Base-by-base conservation (phyloP, 2,113 vertebrate species). In the Myrmophylax atrothorax region DNA sequence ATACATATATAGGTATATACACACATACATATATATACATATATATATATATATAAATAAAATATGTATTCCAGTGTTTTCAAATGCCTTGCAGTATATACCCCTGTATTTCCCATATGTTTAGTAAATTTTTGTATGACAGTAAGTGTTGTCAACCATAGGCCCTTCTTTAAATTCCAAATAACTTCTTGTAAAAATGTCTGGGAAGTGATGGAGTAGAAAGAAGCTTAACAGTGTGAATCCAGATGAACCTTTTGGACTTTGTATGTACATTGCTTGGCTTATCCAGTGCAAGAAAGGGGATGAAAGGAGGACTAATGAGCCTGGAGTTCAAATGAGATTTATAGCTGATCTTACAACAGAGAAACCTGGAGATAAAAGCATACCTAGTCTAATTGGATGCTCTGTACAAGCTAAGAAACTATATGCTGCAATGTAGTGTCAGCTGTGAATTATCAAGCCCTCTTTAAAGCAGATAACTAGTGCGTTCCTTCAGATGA, bases 311-410 rank as follows among this genome's bases (percentile, higher is more conserved):
- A 89, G 84, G 76, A 80, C 69, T 96, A 94, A 97, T 94, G 90
- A 95, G 77, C 63, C 91, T 94, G 64, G 58, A 90, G 80, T 84
- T 77, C 50, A 95, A 95, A 90, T 87, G 70, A 87, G 93, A 94
- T 97, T 97, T 97, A 95, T 87, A 87, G 63, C 59, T 84, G 85
- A 93, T 93, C 83, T 86, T 93, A 87, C 85, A 87, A 50, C 62
- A 81, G 82, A 80, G 70, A 76, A 94, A 93, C 19, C 46, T 87
- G 73, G 44, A 96, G 81, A 97, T 95, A 92, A 96, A 96, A 96
- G 93, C 93, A 92, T 95, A 86, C 56, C 82, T 87, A 70, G 40
- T 62, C 73, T 97, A 94, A 96, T 76, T 97, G 84, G 90, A 66
- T 92, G 83, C n/a, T 84, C 80, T 83, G 63, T 50, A 68, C 55